Conservation (phyloP, 2,113 vertebrate genomes). For the Hymenochirus boettgeri region DNA sequence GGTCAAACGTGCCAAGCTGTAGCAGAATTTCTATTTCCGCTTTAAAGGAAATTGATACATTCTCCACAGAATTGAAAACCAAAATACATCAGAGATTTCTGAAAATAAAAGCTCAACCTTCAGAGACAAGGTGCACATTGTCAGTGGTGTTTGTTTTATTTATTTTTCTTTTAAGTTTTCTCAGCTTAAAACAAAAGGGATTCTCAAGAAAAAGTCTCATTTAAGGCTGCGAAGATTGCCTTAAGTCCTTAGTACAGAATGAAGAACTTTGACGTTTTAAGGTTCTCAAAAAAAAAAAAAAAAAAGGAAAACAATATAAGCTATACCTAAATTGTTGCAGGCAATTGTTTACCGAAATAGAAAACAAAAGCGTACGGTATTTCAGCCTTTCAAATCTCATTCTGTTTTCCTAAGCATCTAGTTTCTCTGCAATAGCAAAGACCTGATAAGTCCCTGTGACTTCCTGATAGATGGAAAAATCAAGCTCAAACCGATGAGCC, state of each 20-base stretch:
- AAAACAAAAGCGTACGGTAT: background rate
- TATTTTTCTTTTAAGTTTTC: conserved; percentile 8
- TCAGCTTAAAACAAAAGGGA: background rate
- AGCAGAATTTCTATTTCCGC: conserved; percentile 7
- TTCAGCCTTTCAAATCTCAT: conserved; percentile 25
- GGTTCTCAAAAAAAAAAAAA: background rate
- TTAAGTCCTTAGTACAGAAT: background rate
- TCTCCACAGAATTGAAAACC: conserved; percentile 1
- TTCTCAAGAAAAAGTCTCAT: background rate
- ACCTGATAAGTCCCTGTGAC: conserved; percentile 16
- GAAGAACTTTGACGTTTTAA: background rate
- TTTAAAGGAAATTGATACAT: conserved; percentile 26
- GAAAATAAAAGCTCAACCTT: conserved; percentile 2
- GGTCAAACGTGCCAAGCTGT: conserved; percentile 5
- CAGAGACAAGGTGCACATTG: background rate
- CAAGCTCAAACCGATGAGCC: conserved; percentile 30
- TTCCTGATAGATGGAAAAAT: conserved; percentile 29
- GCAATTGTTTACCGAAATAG: background rate
- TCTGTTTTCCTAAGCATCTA: conserved; percentile 29
- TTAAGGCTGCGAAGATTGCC: background rate
- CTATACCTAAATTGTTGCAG: background rate
- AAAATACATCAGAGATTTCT: conserved; percentile 6
- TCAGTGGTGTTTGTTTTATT: background rate
- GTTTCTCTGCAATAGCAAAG: conserved; percentile 23
- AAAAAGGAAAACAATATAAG: too few species aligned